phyloP scores from a whole-genome alignment of 2,113 vertebrate genomes.

The Natator depressus region DNA sequence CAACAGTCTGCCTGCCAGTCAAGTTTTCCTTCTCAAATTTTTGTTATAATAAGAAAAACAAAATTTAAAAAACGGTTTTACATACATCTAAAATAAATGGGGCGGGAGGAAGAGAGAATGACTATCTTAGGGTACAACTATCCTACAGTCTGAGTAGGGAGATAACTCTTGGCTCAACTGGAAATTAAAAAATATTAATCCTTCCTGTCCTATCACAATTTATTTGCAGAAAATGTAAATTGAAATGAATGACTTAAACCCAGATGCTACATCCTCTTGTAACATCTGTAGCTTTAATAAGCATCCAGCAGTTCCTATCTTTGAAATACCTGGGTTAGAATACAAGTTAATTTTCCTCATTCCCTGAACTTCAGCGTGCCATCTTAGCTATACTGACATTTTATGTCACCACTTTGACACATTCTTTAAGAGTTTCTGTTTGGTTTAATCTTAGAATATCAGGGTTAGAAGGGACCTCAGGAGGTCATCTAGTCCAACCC shows the following conservation, averaged over 20 bases:
- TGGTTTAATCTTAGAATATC: not conserved
- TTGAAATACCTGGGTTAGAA: not conserved
- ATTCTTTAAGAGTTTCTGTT: not conserved
- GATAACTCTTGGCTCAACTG: not conserved
- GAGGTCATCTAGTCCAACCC: too few relatives aligned
- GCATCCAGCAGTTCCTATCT: not conserved
- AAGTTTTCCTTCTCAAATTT: not conserved
- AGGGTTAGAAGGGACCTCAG: too few relatives aligned
- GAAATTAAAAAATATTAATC: not conserved
- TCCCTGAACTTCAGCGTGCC: not conserved
- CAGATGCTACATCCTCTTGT: not conserved
- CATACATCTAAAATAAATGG: not conserved
- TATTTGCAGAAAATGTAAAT: not conserved
- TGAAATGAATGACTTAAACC: not conserved
- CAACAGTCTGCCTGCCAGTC: accelerated
- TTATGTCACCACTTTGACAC: not conserved
- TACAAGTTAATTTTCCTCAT: not conserved
- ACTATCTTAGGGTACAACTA: not conserved
- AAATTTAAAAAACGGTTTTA: not conserved
- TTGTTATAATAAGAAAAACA: not conserved
- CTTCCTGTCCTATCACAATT: not conserved
- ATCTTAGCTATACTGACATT: not conserved
- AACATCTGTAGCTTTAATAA: not conserved
- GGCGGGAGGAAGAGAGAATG: too few relatives aligned
- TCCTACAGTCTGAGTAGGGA: not conserved